Evolutionary conservation across 2,797 vertebrate genomes (phyloP), one percentile per base, ranked within the genome.

Genomic region (Valencia hispanica): DNA sequence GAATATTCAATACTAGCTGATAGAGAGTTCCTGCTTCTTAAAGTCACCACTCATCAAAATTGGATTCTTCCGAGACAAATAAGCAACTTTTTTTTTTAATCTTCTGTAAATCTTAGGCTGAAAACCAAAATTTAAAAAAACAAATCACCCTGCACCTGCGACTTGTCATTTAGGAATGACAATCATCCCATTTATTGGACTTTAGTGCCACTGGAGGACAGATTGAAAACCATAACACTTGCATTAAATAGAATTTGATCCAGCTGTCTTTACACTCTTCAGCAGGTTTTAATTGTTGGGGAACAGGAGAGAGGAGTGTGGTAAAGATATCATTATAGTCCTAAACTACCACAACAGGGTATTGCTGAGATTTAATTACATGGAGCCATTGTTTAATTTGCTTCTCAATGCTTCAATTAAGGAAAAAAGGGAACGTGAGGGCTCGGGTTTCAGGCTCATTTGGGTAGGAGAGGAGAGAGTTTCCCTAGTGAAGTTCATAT

Each of bases 331-430:
- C 89, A 95, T 96, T 96, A 96, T 88, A 88, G 91, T 83, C 89
- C 90, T 83, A 90, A 92, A 93, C 85, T 87, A 91, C 74, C 92
- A 94, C 94, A 94, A 92, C 89, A 91, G 93, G 94, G 94, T 93
- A 93, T 93, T 92, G 92, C 89, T 86, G 86, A 88, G 88, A 94
- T 95, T 94, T 90, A 94, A 96, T 96, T 96, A 95, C 93, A 92
- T 51, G 27, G 10, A 87, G 84, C 93, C 93, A 92, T 94, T 95
- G 92, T 94, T 95, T 93, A 91, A 93, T 94, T 95, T 94, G 88
- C 90, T 93, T 95, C 91, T 91, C 90, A 79, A 90, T 82, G 86
- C 87, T 87, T 91, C 90, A 91, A 90, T 94, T 89, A 92, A 79
- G 88, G 80, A 83, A 78, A 82, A 87, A 90, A 82, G 81, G 85